phyloP scores from a whole-genome alignment of 2,113 vertebrate genomes.

The Albula goreensis region DNA sequence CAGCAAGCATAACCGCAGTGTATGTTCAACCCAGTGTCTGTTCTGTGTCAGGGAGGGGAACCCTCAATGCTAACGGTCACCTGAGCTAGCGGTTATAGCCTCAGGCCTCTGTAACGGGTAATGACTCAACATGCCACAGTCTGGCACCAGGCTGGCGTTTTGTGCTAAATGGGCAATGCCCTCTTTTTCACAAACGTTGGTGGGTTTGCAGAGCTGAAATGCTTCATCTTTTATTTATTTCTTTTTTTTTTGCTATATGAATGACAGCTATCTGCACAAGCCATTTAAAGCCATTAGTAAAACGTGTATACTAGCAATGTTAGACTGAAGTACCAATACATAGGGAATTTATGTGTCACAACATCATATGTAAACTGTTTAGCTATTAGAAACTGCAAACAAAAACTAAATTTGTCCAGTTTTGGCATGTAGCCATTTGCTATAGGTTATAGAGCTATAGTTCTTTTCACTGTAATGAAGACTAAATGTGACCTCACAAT shows the following conservation, averaged over 20 bases:
- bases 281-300: too few relatives aligned
- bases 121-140: background rate
- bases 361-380: background rate
- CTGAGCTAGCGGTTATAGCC: background rate
- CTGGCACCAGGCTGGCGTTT: background rate
- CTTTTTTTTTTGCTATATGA: background rate
- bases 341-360: background rate
- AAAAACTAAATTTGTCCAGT: background rate
- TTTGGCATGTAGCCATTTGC: background rate
- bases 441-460: background rate
- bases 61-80: background rate
- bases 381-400: background rate
- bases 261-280: background rate
- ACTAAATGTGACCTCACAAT: background rate
- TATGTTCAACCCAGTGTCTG: background rate
- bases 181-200: background rate
- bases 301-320: background rate
- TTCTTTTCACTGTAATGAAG: background rate
- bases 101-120: background rate
- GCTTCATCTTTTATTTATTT: background rate
- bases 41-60: background rate
- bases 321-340: background rate
- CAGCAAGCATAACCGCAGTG: background rate
- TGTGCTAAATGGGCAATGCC: background rate
- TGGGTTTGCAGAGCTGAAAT: background rate